Conservation (phyloP, 2,888 invertebrate genomes). For the Acanthacorydalis orientalis region DNA sequence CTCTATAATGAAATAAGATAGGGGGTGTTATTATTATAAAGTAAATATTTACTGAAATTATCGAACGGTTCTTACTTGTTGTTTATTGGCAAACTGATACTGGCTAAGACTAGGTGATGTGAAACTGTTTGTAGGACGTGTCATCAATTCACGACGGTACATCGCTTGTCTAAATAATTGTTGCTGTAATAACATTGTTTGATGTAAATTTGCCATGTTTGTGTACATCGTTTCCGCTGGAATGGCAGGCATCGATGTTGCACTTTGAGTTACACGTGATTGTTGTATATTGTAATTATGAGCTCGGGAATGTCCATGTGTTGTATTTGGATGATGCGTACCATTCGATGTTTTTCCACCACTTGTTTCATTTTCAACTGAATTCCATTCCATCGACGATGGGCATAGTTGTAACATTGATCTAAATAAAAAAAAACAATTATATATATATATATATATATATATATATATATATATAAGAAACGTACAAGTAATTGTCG, state of each 20-base stretch:
- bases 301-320: neutral
- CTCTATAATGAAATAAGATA: no score
- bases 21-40: no score
- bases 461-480: neutral
- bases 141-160: constrained; percentile 19
- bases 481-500: no score
- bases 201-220: constrained; percentile 47
- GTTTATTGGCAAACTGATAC: constrained; percentile 39
- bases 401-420: constrained; percentile 21
- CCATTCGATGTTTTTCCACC: constrained; percentile 11
- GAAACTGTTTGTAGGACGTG: constrained; percentile 24
- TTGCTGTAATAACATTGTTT: constrained; percentile 51
- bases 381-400: constrained; percentile 7
- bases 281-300: neutral
- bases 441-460: neutral
- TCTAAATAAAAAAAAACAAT: constrained; percentile 12
- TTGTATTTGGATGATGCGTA: neutral
- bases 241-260: constrained; percentile 10
- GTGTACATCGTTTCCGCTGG: constrained; percentile 51
- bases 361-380: constrained; percentile 11
- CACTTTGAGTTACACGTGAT: neutral
- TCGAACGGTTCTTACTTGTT: constrained; percentile 25
- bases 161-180: constrained; percentile 39
- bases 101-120: constrained; percentile 39
- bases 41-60: constrained; percentile 1